These are phyloP conservation scores for Dunckerocampus dactyliophorus DNA, from an alignment of 2,113 vertebrate genomes.

Conservation along the genomic window DNA sequence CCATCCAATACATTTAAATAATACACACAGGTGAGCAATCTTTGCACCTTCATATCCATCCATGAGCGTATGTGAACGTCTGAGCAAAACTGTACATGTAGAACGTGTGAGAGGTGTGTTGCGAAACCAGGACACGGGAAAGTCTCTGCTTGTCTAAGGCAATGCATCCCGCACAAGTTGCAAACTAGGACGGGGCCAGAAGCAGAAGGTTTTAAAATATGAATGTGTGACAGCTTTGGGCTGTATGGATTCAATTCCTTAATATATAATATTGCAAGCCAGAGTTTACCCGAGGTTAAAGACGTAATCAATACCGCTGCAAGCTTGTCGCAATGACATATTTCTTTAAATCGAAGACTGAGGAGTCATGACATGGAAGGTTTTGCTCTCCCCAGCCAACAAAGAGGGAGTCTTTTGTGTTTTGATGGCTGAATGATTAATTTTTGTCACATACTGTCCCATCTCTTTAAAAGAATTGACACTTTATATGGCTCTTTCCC, in stretches of 20 bases:
- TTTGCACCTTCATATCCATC: too few relatives aligned
- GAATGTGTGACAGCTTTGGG: conserved; percentile 42
- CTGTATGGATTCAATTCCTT: conserved; percentile 34
- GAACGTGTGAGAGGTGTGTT: conserved; percentile 9
- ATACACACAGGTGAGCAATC: too few relatives aligned
- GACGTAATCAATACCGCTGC: conserved; percentile 13
- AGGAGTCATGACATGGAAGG: conserved; percentile 34
- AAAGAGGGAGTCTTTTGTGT: conserved; percentile 29
- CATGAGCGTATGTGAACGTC: too few relatives aligned
- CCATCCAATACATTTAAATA: too few relatives aligned
- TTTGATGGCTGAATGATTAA: conserved; percentile 42
- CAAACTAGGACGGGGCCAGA: conserved; percentile 32
- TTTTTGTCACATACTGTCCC: background rate
- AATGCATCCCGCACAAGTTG: conserved; percentile 12
- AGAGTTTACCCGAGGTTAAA: conserved; percentile 34
- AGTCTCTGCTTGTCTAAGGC: conserved; percentile 11
- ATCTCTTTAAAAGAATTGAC: conserved; percentile 30
- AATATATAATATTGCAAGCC: conserved; percentile 10
- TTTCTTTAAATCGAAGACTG: conserved; percentile 24
- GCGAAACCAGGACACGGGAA: conserved; percentile 11
- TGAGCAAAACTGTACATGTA: too few relatives aligned
- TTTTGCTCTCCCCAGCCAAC: conserved; percentile 26
- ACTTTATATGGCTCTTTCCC: conserved; percentile 39
- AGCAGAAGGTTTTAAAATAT: conserved; percentile 39
- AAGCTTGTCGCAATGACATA: conserved; percentile 28